Percentiles rank a stretch among this genome's conserved stretches.
phyloP scores from a whole-genome alignment of 2,113 vertebrate genomes.

The Platanista minor region DNA sequence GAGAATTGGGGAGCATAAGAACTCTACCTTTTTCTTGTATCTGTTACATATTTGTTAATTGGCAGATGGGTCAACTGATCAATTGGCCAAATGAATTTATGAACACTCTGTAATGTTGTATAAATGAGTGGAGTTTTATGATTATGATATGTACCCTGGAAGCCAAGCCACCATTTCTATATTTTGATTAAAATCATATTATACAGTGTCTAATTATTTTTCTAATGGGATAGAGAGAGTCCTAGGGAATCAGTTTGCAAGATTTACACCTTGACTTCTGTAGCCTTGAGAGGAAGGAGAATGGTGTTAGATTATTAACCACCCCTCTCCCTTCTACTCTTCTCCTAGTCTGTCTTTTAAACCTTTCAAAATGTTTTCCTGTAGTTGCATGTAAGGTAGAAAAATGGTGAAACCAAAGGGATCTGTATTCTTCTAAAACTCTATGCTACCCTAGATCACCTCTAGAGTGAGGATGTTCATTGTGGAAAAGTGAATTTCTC shows the following conservation, averaged over 20 bases:
- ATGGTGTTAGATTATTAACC: not conserved
- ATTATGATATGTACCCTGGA: not conserved
- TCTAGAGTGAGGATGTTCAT: not conserved
- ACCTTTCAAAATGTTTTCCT: not conserved
- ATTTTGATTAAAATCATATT: not conserved
- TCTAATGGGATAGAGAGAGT: not conserved
- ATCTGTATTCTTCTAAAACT: not conserved
- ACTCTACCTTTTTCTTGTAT: not conserved
- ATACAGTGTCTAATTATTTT: not conserved
- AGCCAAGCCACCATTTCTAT: not conserved
- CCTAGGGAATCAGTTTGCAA: not conserved
- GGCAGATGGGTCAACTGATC: not conserved
- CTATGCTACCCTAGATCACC: not conserved
- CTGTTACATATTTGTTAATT: not conserved
- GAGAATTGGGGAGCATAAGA: not conserved
- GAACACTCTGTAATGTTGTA: not conserved
- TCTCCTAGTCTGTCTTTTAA: not conserved
- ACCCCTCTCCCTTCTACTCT: not conserved
- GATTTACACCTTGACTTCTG: not conserved
- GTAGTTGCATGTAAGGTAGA: not conserved
- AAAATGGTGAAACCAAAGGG: not conserved
- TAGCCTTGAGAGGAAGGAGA: not conserved
- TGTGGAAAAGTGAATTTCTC: slow-evolving; percentile 19
- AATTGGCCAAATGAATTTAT: not conserved
- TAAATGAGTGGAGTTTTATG: not conserved